Conservation (phyloP, 2,113 vertebrate species). For the Cnemophilus loriae region DNA sequence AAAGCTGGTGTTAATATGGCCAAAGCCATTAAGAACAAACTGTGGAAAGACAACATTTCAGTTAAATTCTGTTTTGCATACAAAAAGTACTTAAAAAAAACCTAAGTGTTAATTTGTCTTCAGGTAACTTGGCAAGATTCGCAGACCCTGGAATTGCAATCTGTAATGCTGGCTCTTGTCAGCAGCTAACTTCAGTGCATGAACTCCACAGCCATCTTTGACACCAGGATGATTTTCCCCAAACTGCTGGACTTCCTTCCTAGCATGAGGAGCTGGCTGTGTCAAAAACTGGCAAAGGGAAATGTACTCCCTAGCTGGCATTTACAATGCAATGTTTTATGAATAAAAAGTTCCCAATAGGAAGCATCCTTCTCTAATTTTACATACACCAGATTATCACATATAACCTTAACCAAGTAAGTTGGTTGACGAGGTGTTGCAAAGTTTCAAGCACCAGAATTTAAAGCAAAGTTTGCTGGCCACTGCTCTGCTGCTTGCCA, state of each 20-base stretch:
- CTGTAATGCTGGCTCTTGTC: not conserved
- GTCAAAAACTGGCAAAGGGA: not conserved
- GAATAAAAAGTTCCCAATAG: not conserved
- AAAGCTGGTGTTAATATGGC: not conserved
- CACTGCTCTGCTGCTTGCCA: not conserved
- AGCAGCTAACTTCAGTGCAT: not conserved
- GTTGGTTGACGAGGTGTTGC: not conserved
- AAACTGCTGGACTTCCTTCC: not conserved
- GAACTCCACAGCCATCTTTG: not conserved
- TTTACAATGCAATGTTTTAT: not conserved
- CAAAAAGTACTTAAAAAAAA: not conserved
- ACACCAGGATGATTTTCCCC: not conserved
- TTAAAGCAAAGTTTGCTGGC: not conserved
- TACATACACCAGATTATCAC: not conserved
- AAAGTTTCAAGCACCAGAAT: not conserved
- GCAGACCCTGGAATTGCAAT: not conserved
- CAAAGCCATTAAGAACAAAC: not conserved
- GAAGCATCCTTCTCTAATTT: not conserved
- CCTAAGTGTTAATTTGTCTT: not conserved
- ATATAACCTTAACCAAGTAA: not conserved
- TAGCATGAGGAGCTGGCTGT: not conserved
- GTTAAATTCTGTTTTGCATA: not conserved
- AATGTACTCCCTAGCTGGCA: not conserved
- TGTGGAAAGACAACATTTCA: not conserved
- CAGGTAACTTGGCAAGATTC: not conserved